Evolutionary conservation across 1,140 invertebrate species (phyloP).

Genomic region (Tachypleus tridentatus): DNA sequence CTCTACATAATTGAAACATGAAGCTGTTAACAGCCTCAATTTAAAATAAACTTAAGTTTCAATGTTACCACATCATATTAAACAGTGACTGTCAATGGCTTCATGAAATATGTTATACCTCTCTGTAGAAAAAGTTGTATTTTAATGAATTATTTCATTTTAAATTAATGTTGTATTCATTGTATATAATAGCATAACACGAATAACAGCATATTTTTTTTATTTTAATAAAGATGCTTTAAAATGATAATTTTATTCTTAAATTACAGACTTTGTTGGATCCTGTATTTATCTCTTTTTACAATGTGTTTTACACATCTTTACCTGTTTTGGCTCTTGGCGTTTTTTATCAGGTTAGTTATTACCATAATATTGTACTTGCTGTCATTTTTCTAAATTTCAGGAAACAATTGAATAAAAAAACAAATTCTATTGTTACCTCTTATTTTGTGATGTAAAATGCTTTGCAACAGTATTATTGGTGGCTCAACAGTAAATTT

Average conservation of each 20-base stretch:
- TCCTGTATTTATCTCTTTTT: conserved; percentile 48
- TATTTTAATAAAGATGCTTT: too few relatives aligned
- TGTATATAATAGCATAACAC: too few relatives aligned
- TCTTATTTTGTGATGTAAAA: not conserved
- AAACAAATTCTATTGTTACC: not conserved
- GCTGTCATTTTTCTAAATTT: not conserved
- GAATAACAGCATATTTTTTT: too few relatives aligned
- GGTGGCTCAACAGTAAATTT: too few relatives aligned
- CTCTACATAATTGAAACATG: too few relatives aligned
- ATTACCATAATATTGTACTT: too few relatives aligned
- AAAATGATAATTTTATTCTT: too few relatives aligned
- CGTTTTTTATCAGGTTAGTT: conserved; percentile 43
- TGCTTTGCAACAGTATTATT: too few relatives aligned
- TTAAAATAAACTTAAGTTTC: too few relatives aligned
- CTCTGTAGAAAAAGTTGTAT: not conserved
- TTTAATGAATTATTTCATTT: conserved; percentile 5
- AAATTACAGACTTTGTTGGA: conserved; percentile 45
- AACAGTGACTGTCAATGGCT: too few relatives aligned
- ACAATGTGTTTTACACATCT: conserved; percentile 52
- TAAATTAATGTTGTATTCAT: not conserved
- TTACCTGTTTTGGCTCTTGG: conserved; percentile 47
- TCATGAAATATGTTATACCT: not conserved
- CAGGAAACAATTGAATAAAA: not conserved
- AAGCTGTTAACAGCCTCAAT: too few relatives aligned
- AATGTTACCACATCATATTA: too few relatives aligned